Evolutionary conservation across 2,888 invertebrate genomes (phyloP).

Genomic region (Epiblema foenella): DNA sequence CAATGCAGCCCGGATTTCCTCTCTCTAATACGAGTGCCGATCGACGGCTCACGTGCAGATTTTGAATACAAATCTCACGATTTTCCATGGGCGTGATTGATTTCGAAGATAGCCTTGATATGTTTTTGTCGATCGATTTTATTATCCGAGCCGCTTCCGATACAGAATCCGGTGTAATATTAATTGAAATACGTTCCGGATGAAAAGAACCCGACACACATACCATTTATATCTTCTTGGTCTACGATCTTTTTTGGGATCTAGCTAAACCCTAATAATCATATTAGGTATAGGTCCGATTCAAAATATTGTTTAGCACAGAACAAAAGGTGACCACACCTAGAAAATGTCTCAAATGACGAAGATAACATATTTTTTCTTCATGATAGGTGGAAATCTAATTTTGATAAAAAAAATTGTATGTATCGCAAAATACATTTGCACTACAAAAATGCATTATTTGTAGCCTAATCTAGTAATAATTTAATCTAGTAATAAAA

Average conservation of each 20-base stretch:
- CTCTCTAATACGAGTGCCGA: constrained; percentile 80
- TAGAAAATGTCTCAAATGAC: background rate
- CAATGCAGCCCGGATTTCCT: constrained; percentile 83
- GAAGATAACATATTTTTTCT: background rate
- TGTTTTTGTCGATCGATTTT: constrained; percentile 59
- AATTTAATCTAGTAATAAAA: constrained; percentile 63
- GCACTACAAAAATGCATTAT: constrained; percentile 37
- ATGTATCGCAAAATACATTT: constrained; percentile 11
- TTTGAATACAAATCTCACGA: constrained; percentile 71
- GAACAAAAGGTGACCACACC: background rate
- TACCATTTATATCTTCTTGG: constrained; percentile 9
- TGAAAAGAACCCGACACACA: constrained; percentile 23
- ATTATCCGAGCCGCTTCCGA: constrained; percentile 61
- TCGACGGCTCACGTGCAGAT: constrained; percentile 82
- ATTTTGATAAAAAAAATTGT: background rate
- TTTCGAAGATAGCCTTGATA: constrained; percentile 77
- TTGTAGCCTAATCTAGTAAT: constrained; percentile 44
- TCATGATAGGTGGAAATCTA: background rate
- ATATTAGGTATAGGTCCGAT: background rate
- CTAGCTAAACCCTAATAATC: background rate
- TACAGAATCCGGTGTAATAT: constrained; percentile 30
- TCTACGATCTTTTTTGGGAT: background rate
- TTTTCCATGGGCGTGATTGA: constrained; percentile 84
- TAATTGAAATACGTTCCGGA: constrained; percentile 24
- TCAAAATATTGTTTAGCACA: background rate